Evolutionary conservation across 2,888 invertebrate genomes (phyloP), one percentile per base, ranked within the genome.

Genomic region (Caenorhabditis sp.): DNA sequence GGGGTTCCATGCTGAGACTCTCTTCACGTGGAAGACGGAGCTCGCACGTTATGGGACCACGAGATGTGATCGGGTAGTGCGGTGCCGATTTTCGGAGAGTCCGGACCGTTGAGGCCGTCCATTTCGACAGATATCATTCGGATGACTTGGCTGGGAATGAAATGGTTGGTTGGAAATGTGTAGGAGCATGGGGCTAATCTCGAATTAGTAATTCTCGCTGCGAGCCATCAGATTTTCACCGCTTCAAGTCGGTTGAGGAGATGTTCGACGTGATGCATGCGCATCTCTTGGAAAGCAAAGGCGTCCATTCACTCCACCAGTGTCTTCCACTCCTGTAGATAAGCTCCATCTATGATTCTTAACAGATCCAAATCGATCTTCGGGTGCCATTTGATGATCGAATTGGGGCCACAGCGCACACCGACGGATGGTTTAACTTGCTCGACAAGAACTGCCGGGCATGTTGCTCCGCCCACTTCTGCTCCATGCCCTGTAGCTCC

Each of bases 271-370:
- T 83, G 70, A n/a, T 51, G 28, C 31, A 28, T 61, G 5, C 83
- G n/a, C 49, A 74, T 58, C 5, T 74, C 74, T 10, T 10, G 24
- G 63, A 83, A 66, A 44, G 79, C 80, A 1, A 19, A 28, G 6
- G 47, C 51, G 22, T 66, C 66, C 12, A 66, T 79, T 79, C 83
- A 83, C 3, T 41, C 26, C 35, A 2, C 8, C 22, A 83, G 69
- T 2, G 16, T 24, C 38, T 79, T 79, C 83, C 83, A 83, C n/a
- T 83, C 83, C 58, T 58, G 58, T 1, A 83, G 24, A n/a, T 63
- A 73, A 12, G 41, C 63, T 24, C 54, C 38, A 66, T 83, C 83
- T 7, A 79, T 51, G 7, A 47, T 74, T 49, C 79, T 41, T 28
- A 82, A 76, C 28, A 82, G 22, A 12, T 44, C 12, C 16, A 49